Conservation (phyloP, 2,888 invertebrate species). For the Anticlea derivata region DNA sequence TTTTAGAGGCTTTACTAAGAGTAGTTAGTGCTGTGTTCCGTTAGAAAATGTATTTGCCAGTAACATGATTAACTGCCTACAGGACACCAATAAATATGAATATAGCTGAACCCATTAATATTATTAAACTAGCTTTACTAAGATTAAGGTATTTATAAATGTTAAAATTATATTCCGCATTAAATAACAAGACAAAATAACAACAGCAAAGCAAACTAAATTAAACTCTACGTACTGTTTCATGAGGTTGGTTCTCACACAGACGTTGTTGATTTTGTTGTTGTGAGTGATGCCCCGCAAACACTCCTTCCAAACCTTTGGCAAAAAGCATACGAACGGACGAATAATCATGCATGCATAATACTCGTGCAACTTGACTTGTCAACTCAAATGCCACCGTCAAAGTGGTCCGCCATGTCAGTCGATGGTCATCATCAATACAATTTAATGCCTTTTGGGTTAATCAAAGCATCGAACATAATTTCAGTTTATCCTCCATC, state of each 20-base stretch:
- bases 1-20: too few species aligned
- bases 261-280: conserved; percentile 97
- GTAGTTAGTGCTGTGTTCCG: too few species aligned
- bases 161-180: background rate
- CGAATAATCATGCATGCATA: conserved; percentile 60
- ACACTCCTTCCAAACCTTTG: conserved; percentile 95
- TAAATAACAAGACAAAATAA: conserved; percentile 8
- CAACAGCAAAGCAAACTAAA: conserved; percentile 30
- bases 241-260: conserved; percentile 96
- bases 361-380: conserved; percentile 39
- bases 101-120: too few species aligned
- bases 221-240: conserved; percentile 94
- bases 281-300: conserved; percentile 96
- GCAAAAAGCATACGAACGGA: conserved; percentile 50
- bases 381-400: conserved; percentile 38
- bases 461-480: background rate
- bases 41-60: background rate
- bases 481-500: background rate
- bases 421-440: background rate
- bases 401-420: background rate
- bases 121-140: conserved; percentile 5
- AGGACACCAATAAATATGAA: background rate
- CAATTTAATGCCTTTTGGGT: background rate
- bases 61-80: background rate
- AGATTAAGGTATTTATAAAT: background rate